These are phyloP conservation scores for Henricia sp. DNA, from an alignment of 53 echinoderm and acorn worm species.

Conservation along the genomic window DNA sequence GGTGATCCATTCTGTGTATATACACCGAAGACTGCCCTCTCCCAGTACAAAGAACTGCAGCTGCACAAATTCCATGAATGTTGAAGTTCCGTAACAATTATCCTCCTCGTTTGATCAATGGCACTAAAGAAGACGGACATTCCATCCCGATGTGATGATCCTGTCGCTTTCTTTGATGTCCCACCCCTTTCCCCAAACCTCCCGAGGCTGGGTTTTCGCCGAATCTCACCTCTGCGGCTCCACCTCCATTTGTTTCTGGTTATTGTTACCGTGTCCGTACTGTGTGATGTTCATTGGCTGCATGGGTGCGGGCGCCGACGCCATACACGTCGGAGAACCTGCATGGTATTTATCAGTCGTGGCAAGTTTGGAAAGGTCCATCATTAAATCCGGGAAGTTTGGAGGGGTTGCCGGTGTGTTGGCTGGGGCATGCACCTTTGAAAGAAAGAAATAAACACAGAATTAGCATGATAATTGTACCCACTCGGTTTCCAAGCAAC, in stretches of 20 bases:
- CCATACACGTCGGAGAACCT: conserved; percentile 87
- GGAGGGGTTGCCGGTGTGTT: conserved; percentile 99
- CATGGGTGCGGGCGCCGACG: conserved; percentile 73
- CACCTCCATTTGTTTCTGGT: conserved; percentile 75
- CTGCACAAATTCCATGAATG: conserved; percentile 19
- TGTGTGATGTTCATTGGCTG: conserved; percentile 42
- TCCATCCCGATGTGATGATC: background rate
- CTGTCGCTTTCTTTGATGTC: background rate
- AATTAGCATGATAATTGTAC: conserved; percentile 25
- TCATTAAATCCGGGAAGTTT: conserved; percentile 97
- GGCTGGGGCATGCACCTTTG: conserved; percentile 92
- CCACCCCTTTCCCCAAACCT: conserved; percentile 4
- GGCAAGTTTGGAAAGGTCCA: conserved; percentile 92
- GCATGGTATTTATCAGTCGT: conserved; percentile 80
- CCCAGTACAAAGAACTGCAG: conserved; percentile 58
- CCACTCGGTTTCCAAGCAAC: conserved; percentile 17
- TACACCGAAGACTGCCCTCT: too few species aligned
- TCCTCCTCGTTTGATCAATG: conserved; percentile 8
- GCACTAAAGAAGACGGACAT: background rate
- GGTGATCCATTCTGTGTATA: too few species aligned
- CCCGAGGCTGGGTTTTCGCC: conserved; percentile 23
- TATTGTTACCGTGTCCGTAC: conserved; percentile 68
- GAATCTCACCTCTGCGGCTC: conserved; percentile 77
- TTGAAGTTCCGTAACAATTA: conserved; percentile 7
- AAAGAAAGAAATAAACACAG: conserved; percentile 22